phyloP scores from a whole-genome alignment of 2,888 invertebrate species.

The Rhaphigaster nebulosa region DNA sequence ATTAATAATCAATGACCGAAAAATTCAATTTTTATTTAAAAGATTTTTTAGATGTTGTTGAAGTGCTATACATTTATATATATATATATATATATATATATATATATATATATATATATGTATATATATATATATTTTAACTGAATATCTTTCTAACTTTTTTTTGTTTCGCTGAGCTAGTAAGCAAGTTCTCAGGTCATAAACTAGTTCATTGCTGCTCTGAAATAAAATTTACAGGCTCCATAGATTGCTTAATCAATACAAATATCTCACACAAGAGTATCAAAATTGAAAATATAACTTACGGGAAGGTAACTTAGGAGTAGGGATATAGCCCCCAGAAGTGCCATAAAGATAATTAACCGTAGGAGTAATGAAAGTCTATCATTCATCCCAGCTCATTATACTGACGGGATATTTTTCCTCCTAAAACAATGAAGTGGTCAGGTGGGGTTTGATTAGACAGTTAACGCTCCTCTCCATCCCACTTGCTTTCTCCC shows the following conservation, averaged over 20 bases:
- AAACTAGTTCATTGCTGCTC: neutral
- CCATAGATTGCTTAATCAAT: neutral
- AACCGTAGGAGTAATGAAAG: neutral
- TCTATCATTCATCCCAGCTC: neutral
- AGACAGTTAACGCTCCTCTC: slow-evolving; percentile 3
- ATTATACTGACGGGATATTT: slow-evolving; percentile 17
- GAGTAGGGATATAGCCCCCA: neutral
- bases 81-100: too few relatives aligned
- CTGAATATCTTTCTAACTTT: too few relatives aligned
- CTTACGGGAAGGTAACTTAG: neutral
- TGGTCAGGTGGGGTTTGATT: slow-evolving; percentile 32
- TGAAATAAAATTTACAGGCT: neutral
- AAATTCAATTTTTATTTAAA: too few relatives aligned
- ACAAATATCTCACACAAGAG: neutral
- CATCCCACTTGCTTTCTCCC: neutral
- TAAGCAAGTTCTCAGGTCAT: neutral
- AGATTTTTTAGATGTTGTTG: too few relatives aligned
- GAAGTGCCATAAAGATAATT: slow-evolving; percentile 9
- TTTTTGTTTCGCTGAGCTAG: too few relatives aligned
- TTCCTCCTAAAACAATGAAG: slow-evolving; percentile 24
- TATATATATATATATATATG: too few relatives aligned
- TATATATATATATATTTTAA: too few relatives aligned
- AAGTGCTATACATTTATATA: too few relatives aligned
- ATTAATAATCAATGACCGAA: too few relatives aligned
- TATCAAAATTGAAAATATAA: slow-evolving; percentile 20